Base-by-base conservation (phyloP, 2,797 vertebrate genomes). In the Cossypha dichroa region DNA sequence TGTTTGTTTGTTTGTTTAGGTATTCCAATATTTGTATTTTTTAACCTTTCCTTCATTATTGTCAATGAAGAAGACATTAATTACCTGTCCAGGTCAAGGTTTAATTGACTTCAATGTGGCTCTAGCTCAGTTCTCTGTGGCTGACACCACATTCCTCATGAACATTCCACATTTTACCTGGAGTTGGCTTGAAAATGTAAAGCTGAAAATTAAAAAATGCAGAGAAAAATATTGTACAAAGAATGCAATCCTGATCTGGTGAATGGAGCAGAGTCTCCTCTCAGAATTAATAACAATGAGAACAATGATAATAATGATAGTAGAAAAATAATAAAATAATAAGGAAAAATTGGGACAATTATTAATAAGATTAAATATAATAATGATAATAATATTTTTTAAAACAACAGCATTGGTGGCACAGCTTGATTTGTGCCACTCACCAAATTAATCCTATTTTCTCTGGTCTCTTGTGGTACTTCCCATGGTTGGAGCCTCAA, bases 261-360 rank as follows among this genome's bases (percentile, higher is more conserved):
- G n/a, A 62, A 46, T 2, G 26, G 34, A 81, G n/a, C 9, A 58
- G 23, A 74, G 15, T 46, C 7, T 33, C 31, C 55, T 19, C 56
- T 54, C 25, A 67, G n/a, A 63, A 74, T 29, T 59, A 13, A n/a
- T 41, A 36, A 85, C 12, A 40, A 31, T 13, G 3, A 58, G 21
- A 49, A 66, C 8, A 23, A 38, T 25, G n/a, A 15, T 7, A 19
- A 41, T 5, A 5, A 23, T n/a, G 5, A 28, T 0, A 20, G 2
- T 5, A 26, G 18, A 48, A 33, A 1, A 15, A 13, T 4, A 23
- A 22, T 6, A 28, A 18, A 36, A 70, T 12, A 18, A 18, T 5
- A 15, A 22, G 2, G 1, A 22, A 31, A 70, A 52, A 17, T 8
- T 10, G 6, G 13, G 2, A 13, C 28, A 17, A 13, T 7, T 9